phyloP scores from a whole-genome alignment of 2,797 vertebrate species.

The Arctocebus calabarensis region DNA sequence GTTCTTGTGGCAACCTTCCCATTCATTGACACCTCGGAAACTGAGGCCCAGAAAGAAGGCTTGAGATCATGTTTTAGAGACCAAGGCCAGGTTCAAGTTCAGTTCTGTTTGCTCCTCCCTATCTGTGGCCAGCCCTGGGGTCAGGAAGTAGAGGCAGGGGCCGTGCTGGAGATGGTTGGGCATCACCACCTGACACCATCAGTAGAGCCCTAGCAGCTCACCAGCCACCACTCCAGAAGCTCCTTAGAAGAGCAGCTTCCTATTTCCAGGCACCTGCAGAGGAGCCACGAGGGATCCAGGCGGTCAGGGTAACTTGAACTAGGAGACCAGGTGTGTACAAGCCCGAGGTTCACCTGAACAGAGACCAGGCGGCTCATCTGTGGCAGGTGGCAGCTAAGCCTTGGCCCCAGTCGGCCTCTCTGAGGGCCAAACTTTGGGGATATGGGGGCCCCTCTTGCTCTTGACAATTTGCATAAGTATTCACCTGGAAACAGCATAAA shows the following conservation, averaged over 20 bases:
- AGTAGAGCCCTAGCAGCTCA: no score
- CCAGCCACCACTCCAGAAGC: not conserved
- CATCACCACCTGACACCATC: not conserved
- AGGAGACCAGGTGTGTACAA: not conserved
- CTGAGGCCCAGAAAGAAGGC: not conserved
- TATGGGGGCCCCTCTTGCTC: not conserved
- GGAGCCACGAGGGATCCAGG: not conserved
- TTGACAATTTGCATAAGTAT: not conserved
- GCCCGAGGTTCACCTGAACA: not conserved
- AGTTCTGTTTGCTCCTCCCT: not conserved
- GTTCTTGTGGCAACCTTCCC: no score
- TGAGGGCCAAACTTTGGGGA: not conserved
- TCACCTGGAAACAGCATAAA: not conserved
- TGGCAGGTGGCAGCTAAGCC: not conserved
- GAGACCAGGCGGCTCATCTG: not conserved
- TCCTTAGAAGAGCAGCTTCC: not conserved
- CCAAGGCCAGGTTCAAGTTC: not conserved
- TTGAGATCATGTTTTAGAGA: not conserved
- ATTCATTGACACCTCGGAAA: not conserved
- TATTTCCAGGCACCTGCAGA: not conserved
- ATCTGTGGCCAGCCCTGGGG: not conserved
- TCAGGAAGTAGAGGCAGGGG: not conserved
- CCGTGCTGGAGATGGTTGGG: not conserved
- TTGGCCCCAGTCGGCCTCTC: not conserved
- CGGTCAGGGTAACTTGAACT: not conserved